Percentiles rank a stretch among this genome's conserved stretches.
Evolutionary conservation across 2,797 vertebrate genomes (phyloP).

Genomic region (Moxostoma hubbsi): DNA sequence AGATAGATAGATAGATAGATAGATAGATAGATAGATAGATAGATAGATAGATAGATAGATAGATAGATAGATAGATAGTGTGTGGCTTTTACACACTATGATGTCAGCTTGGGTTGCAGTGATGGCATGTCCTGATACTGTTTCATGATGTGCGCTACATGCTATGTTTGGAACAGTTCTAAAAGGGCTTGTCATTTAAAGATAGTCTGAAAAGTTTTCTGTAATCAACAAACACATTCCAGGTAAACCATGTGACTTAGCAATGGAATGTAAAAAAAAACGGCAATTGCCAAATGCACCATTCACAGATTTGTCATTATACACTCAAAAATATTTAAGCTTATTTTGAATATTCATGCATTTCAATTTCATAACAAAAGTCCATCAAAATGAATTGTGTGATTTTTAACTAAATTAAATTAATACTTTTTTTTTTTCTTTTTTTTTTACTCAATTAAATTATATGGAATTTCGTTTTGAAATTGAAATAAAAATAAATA

Average conservation of each 20-base stretch:
- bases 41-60: not conserved
- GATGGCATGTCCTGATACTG: constrained; percentile 49
- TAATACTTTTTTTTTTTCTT: too few relatives aligned
- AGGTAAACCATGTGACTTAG: not conserved
- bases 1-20: not conserved
- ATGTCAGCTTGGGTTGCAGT: constrained; percentile 52
- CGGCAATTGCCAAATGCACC: not conserved
- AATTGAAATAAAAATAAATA: too few relatives aligned
- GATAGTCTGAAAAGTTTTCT: constrained; percentile 19
- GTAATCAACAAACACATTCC: constrained; percentile 34
- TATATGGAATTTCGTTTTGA: too few relatives aligned
- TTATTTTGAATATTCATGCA: too few relatives aligned
- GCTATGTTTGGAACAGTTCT: constrained; percentile 56
- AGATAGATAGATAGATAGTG: not conserved
- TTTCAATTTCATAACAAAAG: too few relatives aligned
- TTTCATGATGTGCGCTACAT: constrained; percentile 49
- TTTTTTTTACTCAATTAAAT: too few relatives aligned
- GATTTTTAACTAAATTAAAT: too few relatives aligned
- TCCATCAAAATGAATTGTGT: too few relatives aligned
- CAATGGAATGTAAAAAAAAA: not conserved
- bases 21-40: too few relatives aligned
- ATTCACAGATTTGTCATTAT: not conserved
- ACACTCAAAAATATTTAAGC: too few relatives aligned
- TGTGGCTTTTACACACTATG: not conserved
- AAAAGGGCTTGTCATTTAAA: constrained; percentile 41